A percentile compares a stretch with the other conserved stretches of the same genome.
Evolutionary conservation across 2,888 invertebrate species (phyloP).

Genomic region (Lepidocyrtoides sp.): DNA sequence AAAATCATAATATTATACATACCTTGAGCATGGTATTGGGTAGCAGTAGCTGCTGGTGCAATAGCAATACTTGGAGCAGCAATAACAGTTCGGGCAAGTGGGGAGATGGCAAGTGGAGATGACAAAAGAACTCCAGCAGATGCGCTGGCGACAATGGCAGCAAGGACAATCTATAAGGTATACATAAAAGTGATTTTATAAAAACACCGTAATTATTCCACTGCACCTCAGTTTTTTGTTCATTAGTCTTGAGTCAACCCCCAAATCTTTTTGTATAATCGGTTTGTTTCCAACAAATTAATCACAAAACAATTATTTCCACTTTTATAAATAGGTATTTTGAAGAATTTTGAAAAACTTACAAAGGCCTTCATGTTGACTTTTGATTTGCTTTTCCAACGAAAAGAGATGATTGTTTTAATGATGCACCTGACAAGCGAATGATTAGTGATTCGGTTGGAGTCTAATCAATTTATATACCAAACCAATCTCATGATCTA

Average conservation of each 20-base stretch:
- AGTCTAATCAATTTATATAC: constrained; percentile 80
- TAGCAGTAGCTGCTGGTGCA: constrained; percentile 82
- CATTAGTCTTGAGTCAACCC: constrained; percentile 5
- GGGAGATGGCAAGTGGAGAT: constrained; percentile 17
- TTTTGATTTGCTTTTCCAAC: constrained; percentile 55
- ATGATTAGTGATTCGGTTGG: constrained; percentile 70
- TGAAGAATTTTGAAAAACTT: constrained; percentile 73
- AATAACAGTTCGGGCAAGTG: constrained; percentile 50
- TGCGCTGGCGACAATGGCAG: constrained; percentile 82
- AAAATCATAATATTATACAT: no score
- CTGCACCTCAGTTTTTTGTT: not conserved
- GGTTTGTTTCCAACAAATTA: constrained; percentile 8
- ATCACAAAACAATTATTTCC: constrained; percentile 26
- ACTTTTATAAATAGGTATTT: not conserved
- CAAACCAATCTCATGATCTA: not conserved
- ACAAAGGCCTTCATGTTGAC: constrained; percentile 75
- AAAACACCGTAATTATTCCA: not conserved
- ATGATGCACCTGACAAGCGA: constrained; percentile 60
- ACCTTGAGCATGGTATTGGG: constrained; percentile 88
- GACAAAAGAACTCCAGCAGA: constrained; percentile 59
- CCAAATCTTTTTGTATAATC: not conserved
- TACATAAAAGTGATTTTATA: constrained; percentile 29
- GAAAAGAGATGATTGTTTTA: constrained; percentile 18
- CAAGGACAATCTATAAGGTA: constrained; percentile 84
- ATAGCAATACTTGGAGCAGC: constrained; percentile 76